phyloP scores from a whole-genome alignment of 1,140 invertebrate species.

The Berghia stephanieae region DNA sequence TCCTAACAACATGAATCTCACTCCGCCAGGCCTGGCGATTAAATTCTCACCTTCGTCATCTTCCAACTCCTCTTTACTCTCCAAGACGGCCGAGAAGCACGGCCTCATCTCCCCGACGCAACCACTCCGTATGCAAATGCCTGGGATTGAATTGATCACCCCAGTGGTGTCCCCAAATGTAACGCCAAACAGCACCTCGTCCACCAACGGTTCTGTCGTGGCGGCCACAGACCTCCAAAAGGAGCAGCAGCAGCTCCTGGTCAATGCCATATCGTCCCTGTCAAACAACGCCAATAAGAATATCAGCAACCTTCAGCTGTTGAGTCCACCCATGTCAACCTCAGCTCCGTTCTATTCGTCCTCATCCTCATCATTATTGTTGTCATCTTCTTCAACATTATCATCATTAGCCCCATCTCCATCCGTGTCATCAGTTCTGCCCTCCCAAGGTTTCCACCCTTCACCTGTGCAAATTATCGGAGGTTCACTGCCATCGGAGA shows the following conservation, averaged over 20 bases:
- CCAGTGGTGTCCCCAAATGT: constrained; percentile 27
- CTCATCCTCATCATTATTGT: no score
- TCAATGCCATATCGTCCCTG: background rate
- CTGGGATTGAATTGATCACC: constrained; percentile 15
- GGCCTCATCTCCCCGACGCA: background rate
- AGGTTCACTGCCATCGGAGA: constrained; percentile 15
- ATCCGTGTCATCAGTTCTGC: background rate
- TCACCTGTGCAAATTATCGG: constrained; percentile 18
- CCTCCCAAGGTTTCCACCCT: constrained; percentile 4
- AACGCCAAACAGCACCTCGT: background rate
- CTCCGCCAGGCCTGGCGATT: background rate
- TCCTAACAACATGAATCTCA: constrained; percentile 8
- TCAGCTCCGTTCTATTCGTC: background rate
- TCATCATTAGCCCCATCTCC: constrained; percentile 13
- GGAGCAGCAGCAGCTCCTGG: background rate
- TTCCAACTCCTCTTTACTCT: constrained; percentile 9
- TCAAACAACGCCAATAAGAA: no score
- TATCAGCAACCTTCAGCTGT: no score
- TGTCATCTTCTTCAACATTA: no score
- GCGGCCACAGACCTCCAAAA: no score
- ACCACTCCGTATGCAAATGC: background rate
- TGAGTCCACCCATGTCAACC: background rate
- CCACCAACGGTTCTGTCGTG: no score
- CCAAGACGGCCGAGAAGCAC: background rate
- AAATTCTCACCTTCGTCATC: background rate